Evolutionary conservation across 2,113 vertebrate species (phyloP).

Genomic region (Tragelaphus imberbis): DNA sequence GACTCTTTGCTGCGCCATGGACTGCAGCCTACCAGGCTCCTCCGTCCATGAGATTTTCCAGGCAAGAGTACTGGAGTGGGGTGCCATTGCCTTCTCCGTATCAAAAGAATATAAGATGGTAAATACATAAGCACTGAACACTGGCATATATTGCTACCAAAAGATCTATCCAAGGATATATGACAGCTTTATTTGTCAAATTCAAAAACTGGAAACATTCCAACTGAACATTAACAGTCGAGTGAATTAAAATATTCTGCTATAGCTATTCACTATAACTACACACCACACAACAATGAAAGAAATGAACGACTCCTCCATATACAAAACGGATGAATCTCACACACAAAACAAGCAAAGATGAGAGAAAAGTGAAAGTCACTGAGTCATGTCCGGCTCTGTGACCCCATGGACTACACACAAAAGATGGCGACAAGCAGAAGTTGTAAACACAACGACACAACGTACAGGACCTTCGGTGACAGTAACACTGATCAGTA

Average conservation of each 20-base stretch:
- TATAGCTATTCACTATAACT: not conserved
- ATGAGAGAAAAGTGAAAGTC: not conserved
- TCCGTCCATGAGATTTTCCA: too few relatives aligned
- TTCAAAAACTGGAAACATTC: not conserved
- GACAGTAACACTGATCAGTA: too few relatives aligned
- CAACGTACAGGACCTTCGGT: accelerated
- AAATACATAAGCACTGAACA: not conserved
- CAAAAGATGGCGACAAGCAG: not conserved
- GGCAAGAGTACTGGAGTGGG: too few relatives aligned
- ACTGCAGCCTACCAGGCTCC: too few relatives aligned
- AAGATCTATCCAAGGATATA: not conserved
- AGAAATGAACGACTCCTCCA: not conserved
- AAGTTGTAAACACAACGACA: accelerated
- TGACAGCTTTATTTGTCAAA: not conserved
- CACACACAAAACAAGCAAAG: not conserved
- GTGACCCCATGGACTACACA: accelerated
- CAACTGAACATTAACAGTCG: not conserved
- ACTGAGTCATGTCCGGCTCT: accelerated
- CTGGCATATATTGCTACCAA: not conserved
- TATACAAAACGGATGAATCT: not conserved
- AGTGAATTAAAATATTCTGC: not conserved
- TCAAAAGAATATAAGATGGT: not conserved
- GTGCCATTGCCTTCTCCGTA: too few relatives aligned
- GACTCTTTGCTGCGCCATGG: too few relatives aligned
- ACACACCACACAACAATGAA: not conserved